phyloP scores from a whole-genome alignment of 2,113 vertebrate species.

The Strix aluco region DNA sequence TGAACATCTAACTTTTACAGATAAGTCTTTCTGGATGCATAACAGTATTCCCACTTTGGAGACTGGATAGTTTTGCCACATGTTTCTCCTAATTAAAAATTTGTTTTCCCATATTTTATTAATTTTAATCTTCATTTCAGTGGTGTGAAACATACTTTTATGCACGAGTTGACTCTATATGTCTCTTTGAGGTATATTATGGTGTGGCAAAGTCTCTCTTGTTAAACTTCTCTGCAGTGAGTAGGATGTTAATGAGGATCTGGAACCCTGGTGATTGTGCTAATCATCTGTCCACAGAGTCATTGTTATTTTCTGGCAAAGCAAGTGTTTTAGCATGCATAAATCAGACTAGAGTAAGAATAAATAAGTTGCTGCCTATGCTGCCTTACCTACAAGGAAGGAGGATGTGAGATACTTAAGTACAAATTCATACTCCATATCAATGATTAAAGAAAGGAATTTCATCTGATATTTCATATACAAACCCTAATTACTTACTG shows the following conservation, averaged over 20 bases:
- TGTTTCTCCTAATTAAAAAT: background rate
- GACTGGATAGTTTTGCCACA: background rate
- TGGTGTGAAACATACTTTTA: background rate
- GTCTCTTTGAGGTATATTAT: conserved; percentile 4
- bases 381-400: background rate
- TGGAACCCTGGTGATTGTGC: background rate
- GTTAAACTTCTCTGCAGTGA: background rate
- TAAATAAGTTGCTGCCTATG: background rate
- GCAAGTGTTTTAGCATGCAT: background rate
- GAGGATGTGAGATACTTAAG: background rate
- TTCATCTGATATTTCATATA: background rate
- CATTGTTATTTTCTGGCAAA: background rate
- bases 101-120: background rate
- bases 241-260: conserved; percentile 14
- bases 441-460: background rate
- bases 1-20: background rate
- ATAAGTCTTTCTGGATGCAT: background rate
- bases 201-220: background rate
- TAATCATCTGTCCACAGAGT: background rate
- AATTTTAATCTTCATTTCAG: background rate
- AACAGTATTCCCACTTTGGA: background rate
- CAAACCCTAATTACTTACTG: background rate
- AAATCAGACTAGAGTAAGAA: background rate
- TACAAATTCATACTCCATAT: background rate
- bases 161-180: background rate